Evolutionary conservation across 2,113 vertebrate genomes (phyloP), one percentile per base, ranked within the genome.

Genomic region (Caranx ignobilis): DNA sequence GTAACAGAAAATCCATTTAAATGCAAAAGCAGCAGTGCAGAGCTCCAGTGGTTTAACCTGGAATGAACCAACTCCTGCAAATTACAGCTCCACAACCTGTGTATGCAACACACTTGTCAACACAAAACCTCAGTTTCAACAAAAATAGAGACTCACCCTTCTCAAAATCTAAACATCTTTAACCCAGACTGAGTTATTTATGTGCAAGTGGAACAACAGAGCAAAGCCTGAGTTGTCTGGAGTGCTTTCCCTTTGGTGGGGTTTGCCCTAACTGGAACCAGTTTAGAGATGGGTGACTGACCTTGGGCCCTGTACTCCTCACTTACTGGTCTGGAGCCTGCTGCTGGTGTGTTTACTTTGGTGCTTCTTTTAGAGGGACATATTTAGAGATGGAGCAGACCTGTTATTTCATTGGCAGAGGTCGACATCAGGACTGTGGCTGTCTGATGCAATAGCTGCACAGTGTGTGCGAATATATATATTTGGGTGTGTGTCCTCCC

Each of bases 331-430:
- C 85, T 92, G 89, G 77, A 91, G 55, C 83, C 69, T 62, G 79
- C 77, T 71, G 26, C 79, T 75, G 71, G 39, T 71, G 19, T 93
- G 87, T 94, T 95, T 92, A 93, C 87, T 92, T 90, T 92, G 81
- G 85, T 83, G 86, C 89, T 92, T 52, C 52, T 94, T 94, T 93
- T 91, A 94, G 93, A 93, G 74, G 62, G 91, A 92, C 87, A 71
- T 71, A 92, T 94, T 95, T 95, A 93, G 89, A 86, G 68, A 82
- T 12, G 31, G 77, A 89, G 31, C 84, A 92, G 88, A 87, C 93
- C 94, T 94, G 93, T 94, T 93, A 94, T 95, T 95, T 94, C 67
- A 90, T 76, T 88, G 91, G 83, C 78, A 47, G 83, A 78, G 81
- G 81, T 73, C 31, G 61, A 88, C 83, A 76, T 56, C 6, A 37